These are phyloP conservation scores for Apis florea DNA, from an alignment of 1,140 invertebrate genomes.

Conservation along the genomic window DNA sequence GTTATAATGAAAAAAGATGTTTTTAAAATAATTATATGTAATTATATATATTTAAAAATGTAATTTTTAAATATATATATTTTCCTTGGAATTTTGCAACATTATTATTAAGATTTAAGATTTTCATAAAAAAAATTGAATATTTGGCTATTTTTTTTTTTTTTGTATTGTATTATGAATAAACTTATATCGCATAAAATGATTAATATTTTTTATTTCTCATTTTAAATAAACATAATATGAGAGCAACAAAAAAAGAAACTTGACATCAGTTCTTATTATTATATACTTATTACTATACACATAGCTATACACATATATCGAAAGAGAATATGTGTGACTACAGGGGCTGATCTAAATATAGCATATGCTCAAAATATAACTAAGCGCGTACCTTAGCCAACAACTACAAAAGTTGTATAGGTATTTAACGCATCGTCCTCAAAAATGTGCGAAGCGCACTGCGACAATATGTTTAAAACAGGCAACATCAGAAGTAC, in stretches of 20 bases:
- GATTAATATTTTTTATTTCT: constrained; percentile 32
- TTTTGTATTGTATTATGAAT: neutral
- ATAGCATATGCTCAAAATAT: constrained; percentile 78
- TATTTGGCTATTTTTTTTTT: neutral
- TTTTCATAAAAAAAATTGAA: constrained; percentile 7
- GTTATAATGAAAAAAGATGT: neutral
- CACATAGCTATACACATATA: neutral
- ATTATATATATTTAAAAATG: too few relatives aligned
- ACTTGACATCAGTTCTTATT: neutral
- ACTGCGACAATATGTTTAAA: constrained; percentile 3
- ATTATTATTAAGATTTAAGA: constrained; percentile 34
- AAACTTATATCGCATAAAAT: neutral
- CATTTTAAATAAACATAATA: neutral
- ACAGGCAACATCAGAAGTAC: constrained; percentile 15
- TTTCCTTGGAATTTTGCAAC: neutral
- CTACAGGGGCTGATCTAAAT: constrained; percentile 71
- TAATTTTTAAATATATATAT: neutral
- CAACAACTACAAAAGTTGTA: constrained; percentile 32
- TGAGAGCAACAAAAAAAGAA: constrained; percentile 3
- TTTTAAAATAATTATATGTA: neutral
- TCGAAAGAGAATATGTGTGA: constrained; percentile 23
- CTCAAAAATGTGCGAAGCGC: constrained; percentile 47
- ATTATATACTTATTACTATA: too few relatives aligned
- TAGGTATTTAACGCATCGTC: constrained; percentile 4
- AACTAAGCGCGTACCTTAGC: constrained; percentile 69